Evolutionary conservation across 2,113 vertebrate genomes (phyloP), one percentile per base, ranked within the genome.

Genomic region (Indri indri): DNA sequence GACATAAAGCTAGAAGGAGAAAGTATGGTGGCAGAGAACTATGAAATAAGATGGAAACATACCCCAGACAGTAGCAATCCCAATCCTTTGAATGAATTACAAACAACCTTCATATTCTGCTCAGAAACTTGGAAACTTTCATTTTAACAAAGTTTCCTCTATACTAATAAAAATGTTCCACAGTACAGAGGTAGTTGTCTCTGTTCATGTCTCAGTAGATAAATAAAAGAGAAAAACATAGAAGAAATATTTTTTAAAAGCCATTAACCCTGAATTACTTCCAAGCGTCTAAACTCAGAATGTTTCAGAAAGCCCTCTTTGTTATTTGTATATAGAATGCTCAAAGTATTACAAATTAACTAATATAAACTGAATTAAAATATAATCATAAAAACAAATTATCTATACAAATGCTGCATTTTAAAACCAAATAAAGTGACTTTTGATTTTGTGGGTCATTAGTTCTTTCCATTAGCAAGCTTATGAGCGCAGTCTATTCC

Each of bases 121-220:
- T 94, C 37, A 96, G 84, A 91, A 95, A 96, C 2, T 27, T 34
- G 34, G 76, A 89, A 34, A 65, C 10, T 76, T 83, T 86, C 40
- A 89, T 96, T 97, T 96, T 96, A 96, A 96, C 68, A 94, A 88
- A 79, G 37, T 18, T 85, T 93, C 25, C 3, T 14, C 6, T 92
- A 74, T 22, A 71, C 22, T 77, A 88, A 94, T 59, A 90, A 83
- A 98, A 96, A 88, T 79, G 25, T 30, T 83, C 32, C 66, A 82
- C 0, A 65, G 45, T 82, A 76, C 16, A 57, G 20, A 91, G 40
- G 42, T 12, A 95, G 81, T 30, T 96, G 45, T 32, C 32, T 81
- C 59, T 87, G 32, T 76, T 87, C 32, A 61, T 57, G 23, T 83
- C 45, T 93, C 8, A 50, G 85, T 3, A 90, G 63, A 95, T 17